Conservation (phyloP, 1,140 invertebrate species). For the Matsumurasca onukii region DNA sequence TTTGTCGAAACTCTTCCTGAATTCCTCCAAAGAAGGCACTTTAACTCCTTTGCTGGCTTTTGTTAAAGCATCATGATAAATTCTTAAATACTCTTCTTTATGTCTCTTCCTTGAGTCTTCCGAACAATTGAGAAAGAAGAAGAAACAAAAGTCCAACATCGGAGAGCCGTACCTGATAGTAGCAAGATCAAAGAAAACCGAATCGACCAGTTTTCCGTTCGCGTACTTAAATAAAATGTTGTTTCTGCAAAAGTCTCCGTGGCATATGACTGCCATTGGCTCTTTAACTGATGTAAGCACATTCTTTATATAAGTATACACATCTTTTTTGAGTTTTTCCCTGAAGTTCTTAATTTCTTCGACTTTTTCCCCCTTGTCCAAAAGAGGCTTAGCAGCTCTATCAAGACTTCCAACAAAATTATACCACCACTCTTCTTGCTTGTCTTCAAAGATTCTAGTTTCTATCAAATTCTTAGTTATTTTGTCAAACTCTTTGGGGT, state of each 20-base stretch:
- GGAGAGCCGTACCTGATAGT: slow-evolving; percentile 46
- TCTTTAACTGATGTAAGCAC: slow-evolving; percentile 37
- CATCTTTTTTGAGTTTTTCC: not conserved
- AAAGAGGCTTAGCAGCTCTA: slow-evolving; percentile 19
- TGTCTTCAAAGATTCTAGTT: slow-evolving; percentile 34
- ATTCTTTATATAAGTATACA: slow-evolving; percentile 7
- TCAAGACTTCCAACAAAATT: not conserved
- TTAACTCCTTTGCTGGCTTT: slow-evolving; percentile 10
- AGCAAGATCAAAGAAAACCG: slow-evolving; percentile 50
- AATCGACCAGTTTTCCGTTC: slow-evolving; percentile 35
- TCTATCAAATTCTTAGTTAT: slow-evolving; percentile 39
- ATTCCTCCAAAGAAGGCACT: slow-evolving; percentile 39
- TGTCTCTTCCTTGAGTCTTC: slow-evolving; percentile 35
- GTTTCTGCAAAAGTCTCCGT: slow-evolving; percentile 58
- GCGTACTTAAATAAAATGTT: slow-evolving; percentile 54
- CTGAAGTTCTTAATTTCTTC: not conserved
- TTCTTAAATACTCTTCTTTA: slow-evolving; percentile 44
- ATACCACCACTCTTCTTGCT: not conserved
- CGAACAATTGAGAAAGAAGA: slow-evolving; percentile 47
- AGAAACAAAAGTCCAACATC: slow-evolving; percentile 48
- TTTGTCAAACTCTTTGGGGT: slow-evolving; percentile 42
- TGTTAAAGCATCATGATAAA: slow-evolving; percentile 43
- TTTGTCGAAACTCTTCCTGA: slow-evolving; percentile 44
- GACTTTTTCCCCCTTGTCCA: not conserved
- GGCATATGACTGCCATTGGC: slow-evolving; percentile 51